Percentiles rank a stretch among this genome's conserved stretches.
phyloP scores from a whole-genome alignment of 2,888 invertebrate genomes.

The Ornithoptera priamus region DNA sequence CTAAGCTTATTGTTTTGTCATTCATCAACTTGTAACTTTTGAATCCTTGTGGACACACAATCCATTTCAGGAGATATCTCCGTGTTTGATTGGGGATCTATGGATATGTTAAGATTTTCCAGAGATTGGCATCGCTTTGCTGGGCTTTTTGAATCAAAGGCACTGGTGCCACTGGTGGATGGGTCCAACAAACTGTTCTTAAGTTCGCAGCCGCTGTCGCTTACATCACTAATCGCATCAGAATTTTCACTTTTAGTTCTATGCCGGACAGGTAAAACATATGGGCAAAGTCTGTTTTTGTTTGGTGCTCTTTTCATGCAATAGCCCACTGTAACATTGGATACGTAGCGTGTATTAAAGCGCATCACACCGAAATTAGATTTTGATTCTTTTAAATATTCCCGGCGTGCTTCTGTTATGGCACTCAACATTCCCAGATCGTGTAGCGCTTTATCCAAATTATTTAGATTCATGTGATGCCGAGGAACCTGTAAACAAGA shows the following conservation, averaged over 20 bases:
- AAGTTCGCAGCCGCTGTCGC: slow-evolving; percentile 56
- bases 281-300: slow-evolving; percentile 81
- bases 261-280: slow-evolving; percentile 78
- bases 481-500: slow-evolving; percentile 69
- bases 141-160: slow-evolving; percentile 56
- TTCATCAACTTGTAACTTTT: slow-evolving; percentile 82
- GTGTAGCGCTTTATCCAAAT: slow-evolving; percentile 80
- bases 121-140: slow-evolving; percentile 82
- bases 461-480: slow-evolving; percentile 72
- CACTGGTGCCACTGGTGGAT: slow-evolving; percentile 61
- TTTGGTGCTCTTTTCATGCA: slow-evolving; percentile 77
- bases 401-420: slow-evolving; percentile 78
- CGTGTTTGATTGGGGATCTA: slow-evolving; percentile 54
- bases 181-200: slow-evolving; percentile 64
- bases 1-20: slow-evolving; percentile 51
- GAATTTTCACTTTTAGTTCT: slow-evolving; percentile 83
- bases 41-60: slow-evolving; percentile 81
- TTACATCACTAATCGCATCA: slow-evolving; percentile 68
- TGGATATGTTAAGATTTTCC: slow-evolving; percentile 76
- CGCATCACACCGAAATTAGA: slow-evolving; percentile 74
- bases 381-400: slow-evolving; percentile 77
- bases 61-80: slow-evolving; percentile 80
- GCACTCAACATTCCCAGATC: slow-evolving; percentile 82
- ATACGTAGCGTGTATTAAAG: slow-evolving; percentile 81
- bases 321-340: slow-evolving; percentile 82